Conservation (phyloP, 2,113 vertebrate genomes). For the Cephalopterus ornatus region DNA sequence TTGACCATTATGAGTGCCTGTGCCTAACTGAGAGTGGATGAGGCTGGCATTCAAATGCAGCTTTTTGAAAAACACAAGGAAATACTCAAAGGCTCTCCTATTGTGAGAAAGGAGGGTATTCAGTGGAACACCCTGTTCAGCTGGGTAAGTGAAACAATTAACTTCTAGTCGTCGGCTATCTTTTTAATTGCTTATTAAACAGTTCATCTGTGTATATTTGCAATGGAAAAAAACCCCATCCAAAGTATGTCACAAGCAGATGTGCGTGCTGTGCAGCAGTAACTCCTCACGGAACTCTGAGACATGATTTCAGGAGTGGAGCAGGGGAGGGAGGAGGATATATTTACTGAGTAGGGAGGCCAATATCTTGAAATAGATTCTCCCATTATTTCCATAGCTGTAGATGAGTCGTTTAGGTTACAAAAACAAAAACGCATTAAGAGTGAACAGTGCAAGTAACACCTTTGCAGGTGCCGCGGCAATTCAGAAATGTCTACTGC, state of each 20-base stretch:
- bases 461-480: background rate
- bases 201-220: background rate
- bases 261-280: fast-evolving
- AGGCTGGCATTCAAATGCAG: background rate
- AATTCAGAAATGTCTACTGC: background rate
- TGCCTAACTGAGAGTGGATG: background rate
- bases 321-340: background rate
- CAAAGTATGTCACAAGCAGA: background rate
- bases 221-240: background rate
- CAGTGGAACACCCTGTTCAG: background rate
- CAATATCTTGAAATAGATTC: background rate
- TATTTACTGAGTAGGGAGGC: background rate
- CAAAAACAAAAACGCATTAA: background rate
- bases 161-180: background rate
- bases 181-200: constrained; percentile 35
- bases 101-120: background rate
- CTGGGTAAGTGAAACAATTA: background rate
- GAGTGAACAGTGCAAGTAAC: background rate
- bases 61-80: background rate
- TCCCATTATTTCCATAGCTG: background rate
- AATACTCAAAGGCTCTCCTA: background rate
- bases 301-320: background rate
- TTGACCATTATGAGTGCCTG: background rate
- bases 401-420: background rate
- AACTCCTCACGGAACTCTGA: background rate